phyloP scores from a whole-genome alignment of 1,140 invertebrate genomes.

The Ostrea edulis region DNA sequence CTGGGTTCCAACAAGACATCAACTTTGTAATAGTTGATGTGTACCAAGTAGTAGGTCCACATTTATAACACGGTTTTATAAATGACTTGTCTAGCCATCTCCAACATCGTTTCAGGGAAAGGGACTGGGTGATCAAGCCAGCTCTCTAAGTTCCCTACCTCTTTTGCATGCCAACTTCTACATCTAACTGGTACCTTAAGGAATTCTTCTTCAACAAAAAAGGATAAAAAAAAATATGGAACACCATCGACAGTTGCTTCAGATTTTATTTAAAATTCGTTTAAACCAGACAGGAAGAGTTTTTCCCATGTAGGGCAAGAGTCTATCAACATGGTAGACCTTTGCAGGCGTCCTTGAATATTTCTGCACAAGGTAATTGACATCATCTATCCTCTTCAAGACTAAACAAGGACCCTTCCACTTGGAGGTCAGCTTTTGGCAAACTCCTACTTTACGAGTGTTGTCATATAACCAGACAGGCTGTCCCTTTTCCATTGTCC shows the following conservation, averaged over 20 bases:
- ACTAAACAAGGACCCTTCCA: constrained; percentile 54
- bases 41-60: not conserved
- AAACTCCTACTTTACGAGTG: constrained; percentile 47
- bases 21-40: not conserved
- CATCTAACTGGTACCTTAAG: not conserved
- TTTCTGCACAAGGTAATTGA: constrained; percentile 52
- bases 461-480: constrained; percentile 51
- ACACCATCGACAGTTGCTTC: not conserved
- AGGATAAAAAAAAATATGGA: not conserved
- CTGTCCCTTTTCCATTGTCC: constrained; percentile 12
- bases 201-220: too few relatives aligned
- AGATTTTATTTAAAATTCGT: not conserved
- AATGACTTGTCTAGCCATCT: not conserved
- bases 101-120: not conserved
- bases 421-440: constrained; percentile 49
- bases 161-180: not conserved
- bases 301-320: constrained; percentile 49
- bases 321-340: constrained; percentile 49
- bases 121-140: not conserved
- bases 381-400: constrained; percentile 50
- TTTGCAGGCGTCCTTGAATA: not conserved
- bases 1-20: not conserved
- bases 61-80: not conserved
- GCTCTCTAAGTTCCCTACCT: not conserved
- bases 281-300: constrained; percentile 46